Percentiles rank a stretch among this genome's conserved stretches.
phyloP scores from a whole-genome alignment of 2,113 vertebrate species.

The Cryptoleucopteryx plumbea region DNA sequence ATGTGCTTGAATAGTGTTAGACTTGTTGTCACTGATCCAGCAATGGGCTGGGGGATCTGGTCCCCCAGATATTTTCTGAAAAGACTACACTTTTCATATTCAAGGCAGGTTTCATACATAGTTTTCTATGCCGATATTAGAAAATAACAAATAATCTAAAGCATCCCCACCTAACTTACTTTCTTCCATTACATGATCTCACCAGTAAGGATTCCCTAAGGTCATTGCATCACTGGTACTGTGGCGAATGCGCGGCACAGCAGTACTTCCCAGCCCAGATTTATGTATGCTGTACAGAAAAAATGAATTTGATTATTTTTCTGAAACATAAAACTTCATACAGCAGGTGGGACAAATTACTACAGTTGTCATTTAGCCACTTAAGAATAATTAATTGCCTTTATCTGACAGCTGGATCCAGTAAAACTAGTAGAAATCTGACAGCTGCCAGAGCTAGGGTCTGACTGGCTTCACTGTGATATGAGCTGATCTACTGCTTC shows the following conservation, averaged over 20 bases:
- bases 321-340: not conserved
- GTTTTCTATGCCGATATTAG: not conserved
- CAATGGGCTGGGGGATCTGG: not conserved
- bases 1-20: not conserved
- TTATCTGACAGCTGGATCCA: constrained; percentile 18
- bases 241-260: not conserved
- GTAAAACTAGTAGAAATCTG: not conserved
- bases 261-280: not conserved
- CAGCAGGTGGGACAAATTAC: not conserved
- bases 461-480: not conserved
- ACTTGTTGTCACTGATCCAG: not conserved
- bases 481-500: not conserved
- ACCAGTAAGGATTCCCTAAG: not conserved
- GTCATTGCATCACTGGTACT: not conserved
- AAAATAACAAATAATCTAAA: not conserved
- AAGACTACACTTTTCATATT: not conserved
- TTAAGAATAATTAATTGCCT: constrained; percentile 52
- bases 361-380: constrained; percentile 18
- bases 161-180: not conserved
- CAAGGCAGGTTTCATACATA: not conserved
- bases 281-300: not conserved
- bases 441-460: not conserved
- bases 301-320: not conserved
- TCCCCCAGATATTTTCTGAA: not conserved
- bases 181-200: not conserved